Evolutionary conservation across 2,888 invertebrate species (phyloP).

Genomic region (Bembecia ichneumoniformis): DNA sequence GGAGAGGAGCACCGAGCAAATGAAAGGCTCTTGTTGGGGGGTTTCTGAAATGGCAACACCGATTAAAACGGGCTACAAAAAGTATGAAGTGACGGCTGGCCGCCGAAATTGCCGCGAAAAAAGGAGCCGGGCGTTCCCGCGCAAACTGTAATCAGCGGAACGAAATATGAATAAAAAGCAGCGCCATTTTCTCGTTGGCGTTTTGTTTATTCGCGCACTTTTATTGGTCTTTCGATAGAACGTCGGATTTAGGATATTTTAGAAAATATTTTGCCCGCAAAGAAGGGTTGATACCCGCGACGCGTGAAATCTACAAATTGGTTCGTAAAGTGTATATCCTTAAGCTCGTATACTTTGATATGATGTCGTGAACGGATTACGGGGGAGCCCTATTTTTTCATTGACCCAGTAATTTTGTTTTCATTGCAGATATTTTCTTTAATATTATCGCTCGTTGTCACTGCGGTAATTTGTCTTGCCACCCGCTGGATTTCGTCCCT

Average conservation of each 20-base stretch:
- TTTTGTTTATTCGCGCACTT: conserved; percentile 37
- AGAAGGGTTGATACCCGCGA: neutral
- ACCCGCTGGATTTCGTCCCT: neutral
- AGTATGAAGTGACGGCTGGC: conserved; percentile 24
- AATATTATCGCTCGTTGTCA: conserved; percentile 3
- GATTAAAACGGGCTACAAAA: conserved; percentile 63
- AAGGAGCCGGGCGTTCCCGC: conserved; percentile 35
- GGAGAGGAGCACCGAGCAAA: conserved; percentile 24
- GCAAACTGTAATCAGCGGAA: conserved; percentile 49
- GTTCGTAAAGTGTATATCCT: neutral
- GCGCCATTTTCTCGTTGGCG: conserved; percentile 38
- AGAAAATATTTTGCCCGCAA: conserved; percentile 9
- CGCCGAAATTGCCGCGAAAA: conserved; percentile 54
- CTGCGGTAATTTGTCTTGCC: conserved; percentile 9
- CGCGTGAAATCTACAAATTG: neutral
- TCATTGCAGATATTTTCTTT: conserved; percentile 1
- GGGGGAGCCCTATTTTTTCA: neutral
- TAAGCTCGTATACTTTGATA: neutral
- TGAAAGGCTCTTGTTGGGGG: conserved; percentile 30
- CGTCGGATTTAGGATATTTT: conserved; percentile 27
- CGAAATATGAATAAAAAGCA: conserved; percentile 51
- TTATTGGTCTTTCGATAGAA: conserved; percentile 23
- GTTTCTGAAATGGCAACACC: conserved; percentile 54
- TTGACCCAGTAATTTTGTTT: conserved; percentile 1
- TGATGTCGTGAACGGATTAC: neutral